These are phyloP conservation scores for Odocoileus hemionus DNA, from an alignment of 2,113 vertebrate species.

Conservation along the genomic window DNA sequence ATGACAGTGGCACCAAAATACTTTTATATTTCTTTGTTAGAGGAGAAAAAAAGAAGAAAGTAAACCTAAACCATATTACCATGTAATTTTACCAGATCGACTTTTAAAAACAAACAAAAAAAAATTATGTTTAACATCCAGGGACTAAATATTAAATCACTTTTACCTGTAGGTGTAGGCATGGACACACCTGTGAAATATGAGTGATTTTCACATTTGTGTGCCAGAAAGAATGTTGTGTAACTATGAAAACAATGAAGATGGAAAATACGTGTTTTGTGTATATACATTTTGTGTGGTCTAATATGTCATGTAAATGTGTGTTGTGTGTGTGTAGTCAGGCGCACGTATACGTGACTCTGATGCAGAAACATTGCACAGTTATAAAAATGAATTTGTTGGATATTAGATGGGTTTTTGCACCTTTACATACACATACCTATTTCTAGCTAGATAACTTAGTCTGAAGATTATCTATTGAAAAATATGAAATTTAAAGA, in stretches of 20 bases:
- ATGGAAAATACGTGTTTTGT: background rate
- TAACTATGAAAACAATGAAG: background rate
- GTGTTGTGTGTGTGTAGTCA: background rate
- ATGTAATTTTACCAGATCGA: background rate
- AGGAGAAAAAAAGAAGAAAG: background rate
- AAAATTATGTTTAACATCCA: background rate
- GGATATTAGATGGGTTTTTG: background rate
- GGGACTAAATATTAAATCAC: background rate
- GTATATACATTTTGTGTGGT: background rate
- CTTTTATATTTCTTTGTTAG: constrained; percentile 36
- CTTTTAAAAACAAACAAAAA: background rate
- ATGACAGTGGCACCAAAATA: background rate
- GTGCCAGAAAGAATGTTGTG: background rate
- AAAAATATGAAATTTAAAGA: background rate
- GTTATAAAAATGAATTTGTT: background rate
- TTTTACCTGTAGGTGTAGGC: background rate
- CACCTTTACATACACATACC: background rate
- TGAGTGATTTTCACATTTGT: background rate
- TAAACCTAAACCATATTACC: background rate
- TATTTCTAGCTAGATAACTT: background rate
- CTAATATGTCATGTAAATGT: background rate
- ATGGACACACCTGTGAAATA: constrained; percentile 13
- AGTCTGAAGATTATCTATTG: background rate
- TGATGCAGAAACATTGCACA: background rate
- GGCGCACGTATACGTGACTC: background rate